Conservation (phyloP, 1,140 invertebrate species). For the Ceratosolen fusciceps region DNA sequence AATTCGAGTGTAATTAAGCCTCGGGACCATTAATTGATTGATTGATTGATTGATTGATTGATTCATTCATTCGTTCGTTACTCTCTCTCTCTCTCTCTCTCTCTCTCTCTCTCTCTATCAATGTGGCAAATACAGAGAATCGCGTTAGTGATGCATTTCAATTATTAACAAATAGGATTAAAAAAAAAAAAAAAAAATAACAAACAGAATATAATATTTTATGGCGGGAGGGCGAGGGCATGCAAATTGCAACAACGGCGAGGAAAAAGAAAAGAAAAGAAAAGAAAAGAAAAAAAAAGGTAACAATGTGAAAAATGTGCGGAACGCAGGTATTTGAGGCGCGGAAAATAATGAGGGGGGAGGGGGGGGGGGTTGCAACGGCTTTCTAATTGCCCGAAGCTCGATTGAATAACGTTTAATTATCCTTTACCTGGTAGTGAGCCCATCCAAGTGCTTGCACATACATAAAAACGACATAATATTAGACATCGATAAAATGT, state of each 20-base stretch:
- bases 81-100: too few species aligned
- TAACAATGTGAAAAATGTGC: slow-evolving; percentile 23
- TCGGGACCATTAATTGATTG: too few species aligned
- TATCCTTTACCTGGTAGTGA: slow-evolving; percentile 52
- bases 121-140: too few species aligned
- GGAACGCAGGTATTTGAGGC: background rate
- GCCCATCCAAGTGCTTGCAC: slow-evolving; percentile 53
- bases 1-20: background rate
- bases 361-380: too few species aligned
- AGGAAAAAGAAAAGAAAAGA: background rate
- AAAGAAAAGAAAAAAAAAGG: background rate
- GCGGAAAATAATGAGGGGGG: background rate
- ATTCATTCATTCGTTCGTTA: too few species aligned
- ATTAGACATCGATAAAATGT: background rate
- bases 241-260: background rate
- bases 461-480: slow-evolving; percentile 43
- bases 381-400: slow-evolving; percentile 21
- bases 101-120: too few species aligned
- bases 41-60: too few species aligned
- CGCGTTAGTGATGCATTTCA: too few species aligned
- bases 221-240: background rate
- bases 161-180: too few species aligned
- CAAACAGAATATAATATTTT: background rate
- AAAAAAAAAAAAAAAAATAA: too few species aligned
- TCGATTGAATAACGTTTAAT: slow-evolving; percentile 30